Percentiles rank a stretch among this genome's conserved stretches.
phyloP scores from a whole-genome alignment of 2,888 invertebrate species.

The Pseudococcus jackbeardsleyi region DNA sequence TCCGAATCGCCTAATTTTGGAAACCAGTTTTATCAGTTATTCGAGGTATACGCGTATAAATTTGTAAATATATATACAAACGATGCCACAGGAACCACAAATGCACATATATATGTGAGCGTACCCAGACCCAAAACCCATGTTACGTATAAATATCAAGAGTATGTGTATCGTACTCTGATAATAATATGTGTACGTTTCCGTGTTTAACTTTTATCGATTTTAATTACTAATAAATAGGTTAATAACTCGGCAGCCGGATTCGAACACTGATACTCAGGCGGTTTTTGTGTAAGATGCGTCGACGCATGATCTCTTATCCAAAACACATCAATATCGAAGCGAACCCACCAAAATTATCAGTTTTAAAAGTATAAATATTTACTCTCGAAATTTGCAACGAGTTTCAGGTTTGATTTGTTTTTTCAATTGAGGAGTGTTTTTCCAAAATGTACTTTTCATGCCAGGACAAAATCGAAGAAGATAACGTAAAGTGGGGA shows the following conservation, averaged over 20 bases:
- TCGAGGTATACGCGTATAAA: neutral
- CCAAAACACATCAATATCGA: neutral
- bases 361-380: too few species aligned
- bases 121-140: neutral
- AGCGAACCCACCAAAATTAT: neutral
- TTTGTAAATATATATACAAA: neutral
- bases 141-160: neutral
- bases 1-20: constrained; percentile 31
- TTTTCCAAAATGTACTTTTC: too few species aligned
- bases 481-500: too few species aligned
- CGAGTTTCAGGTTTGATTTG: too few species aligned
- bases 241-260: constrained; percentile 46
- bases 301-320: neutral
- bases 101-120: neutral
- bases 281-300: neutral
- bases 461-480: too few species aligned
- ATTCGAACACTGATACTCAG: neutral
- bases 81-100: neutral
- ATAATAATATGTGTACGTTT: neutral
- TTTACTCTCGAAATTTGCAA: too few species aligned
- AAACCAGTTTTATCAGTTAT: constrained; percentile 41
- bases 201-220: constrained; percentile 43
- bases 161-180: neutral
- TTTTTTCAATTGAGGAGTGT: too few species aligned
- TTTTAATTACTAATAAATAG: constrained; percentile 51